Conservation (phyloP, 2,113 vertebrate genomes). For the Onychorhynchus coronatus region DNA sequence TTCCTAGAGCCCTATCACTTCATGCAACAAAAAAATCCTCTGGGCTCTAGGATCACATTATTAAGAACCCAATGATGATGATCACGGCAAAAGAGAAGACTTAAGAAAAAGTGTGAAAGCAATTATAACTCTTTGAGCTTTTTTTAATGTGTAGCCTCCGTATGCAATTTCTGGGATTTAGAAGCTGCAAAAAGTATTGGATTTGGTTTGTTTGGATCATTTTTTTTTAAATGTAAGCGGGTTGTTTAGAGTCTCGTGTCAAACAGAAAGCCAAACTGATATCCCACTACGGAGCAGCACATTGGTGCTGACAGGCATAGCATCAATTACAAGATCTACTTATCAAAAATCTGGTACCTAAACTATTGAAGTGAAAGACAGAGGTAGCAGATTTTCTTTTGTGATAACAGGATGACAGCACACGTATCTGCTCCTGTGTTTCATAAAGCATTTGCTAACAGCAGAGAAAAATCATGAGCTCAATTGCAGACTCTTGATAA, state of each 20-base stretch:
- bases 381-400: not conserved
- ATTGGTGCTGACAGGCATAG: accelerated
- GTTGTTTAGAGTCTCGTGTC: not conserved
- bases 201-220: not conserved
- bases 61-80: not conserved
- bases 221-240: not conserved
- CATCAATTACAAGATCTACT: not conserved
- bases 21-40: not conserved
- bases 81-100: not conserved
- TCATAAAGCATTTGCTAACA: not conserved
- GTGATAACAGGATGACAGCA: not conserved
- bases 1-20: not conserved
- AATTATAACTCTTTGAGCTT: not conserved
- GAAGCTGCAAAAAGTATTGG: not conserved
- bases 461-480: not conserved
- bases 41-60: not conserved
- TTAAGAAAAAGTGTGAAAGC: not conserved
- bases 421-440: not conserved
- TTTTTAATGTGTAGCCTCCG: not conserved
- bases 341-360: not conserved
- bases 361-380: not conserved
- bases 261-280: not conserved
- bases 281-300: not conserved
- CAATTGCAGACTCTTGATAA: not conserved
- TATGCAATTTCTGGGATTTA: not conserved